These are phyloP conservation scores for Palythoa grandis DNA, from an alignment of 92 coral and sea anemone genomes.

Conservation along the genomic window DNA sequence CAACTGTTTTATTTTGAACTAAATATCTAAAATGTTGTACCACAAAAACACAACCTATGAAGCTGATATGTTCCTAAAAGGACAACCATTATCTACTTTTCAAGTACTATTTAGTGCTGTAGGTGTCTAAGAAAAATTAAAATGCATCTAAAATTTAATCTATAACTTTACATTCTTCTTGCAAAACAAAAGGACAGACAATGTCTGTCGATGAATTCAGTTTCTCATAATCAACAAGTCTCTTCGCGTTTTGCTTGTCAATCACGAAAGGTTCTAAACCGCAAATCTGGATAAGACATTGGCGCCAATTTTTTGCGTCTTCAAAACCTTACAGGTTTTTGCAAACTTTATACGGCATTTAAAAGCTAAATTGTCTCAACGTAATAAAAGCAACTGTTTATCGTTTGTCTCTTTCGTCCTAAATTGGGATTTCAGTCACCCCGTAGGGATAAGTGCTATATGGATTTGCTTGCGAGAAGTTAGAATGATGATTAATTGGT, in stretches of 20 bases:
- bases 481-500: conserved; percentile 77
- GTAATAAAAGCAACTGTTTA: conserved; percentile 38
- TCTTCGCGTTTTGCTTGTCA: conserved; percentile 21
- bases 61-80: conserved; percentile 22
- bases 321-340: conserved; percentile 37
- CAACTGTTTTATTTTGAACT: conserved; percentile 17
- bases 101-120: conserved; percentile 23
- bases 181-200: conserved; percentile 46
- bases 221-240: conserved; percentile 36
- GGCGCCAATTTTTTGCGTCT: conserved; percentile 9
- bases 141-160: conserved; percentile 36
- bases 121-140: neutral
- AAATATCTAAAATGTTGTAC: conserved; percentile 13
- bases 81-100: conserved; percentile 3
- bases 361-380: conserved; percentile 6
- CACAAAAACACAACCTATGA: conserved; percentile 47
- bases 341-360: conserved; percentile 23
- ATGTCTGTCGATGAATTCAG: conserved; percentile 42
- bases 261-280: conserved; percentile 54
- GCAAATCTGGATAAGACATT: conserved; percentile 34
- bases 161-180: conserved; percentile 42
- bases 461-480: conserved; percentile 83
- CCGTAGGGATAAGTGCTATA: conserved; percentile 85
- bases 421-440: conserved; percentile 85
- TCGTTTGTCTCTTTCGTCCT: conserved; percentile 39